Evolutionary conservation across 2,113 vertebrate species (phyloP).

Genomic region (Scophthalmus maximus): DNA sequence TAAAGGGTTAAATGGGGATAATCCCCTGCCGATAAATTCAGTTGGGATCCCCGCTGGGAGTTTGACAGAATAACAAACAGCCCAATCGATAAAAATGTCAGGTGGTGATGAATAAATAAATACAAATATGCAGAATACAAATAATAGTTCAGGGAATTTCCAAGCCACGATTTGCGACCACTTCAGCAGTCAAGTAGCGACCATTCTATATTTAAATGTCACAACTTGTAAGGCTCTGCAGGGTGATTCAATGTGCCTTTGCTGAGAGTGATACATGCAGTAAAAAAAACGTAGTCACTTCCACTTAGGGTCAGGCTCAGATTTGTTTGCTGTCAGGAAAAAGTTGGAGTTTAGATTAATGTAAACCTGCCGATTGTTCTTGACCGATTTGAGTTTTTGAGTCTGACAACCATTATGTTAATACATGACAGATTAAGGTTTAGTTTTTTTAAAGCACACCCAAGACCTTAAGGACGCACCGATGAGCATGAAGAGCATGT

Average conservation of each 20-base stretch:
- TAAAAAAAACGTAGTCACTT: slow-evolving; percentile 74
- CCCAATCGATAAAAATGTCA: slow-evolving; percentile 48
- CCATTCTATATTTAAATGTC: slow-evolving; percentile 67
- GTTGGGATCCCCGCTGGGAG: slow-evolving; percentile 9
- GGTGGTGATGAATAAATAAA: slow-evolving; percentile 34
- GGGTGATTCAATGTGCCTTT: slow-evolving; percentile 75
- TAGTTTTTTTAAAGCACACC: background rate
- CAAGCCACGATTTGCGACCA: slow-evolving; percentile 37
- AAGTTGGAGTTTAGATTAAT: slow-evolving; percentile 32
- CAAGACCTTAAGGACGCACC: slow-evolving; percentile 14
- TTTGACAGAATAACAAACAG: slow-evolving; percentile 47
- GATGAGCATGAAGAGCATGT: slow-evolving; percentile 42
- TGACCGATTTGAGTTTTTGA: slow-evolving; percentile 1
- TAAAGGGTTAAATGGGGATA: slow-evolving; percentile 5
- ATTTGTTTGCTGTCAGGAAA: slow-evolving; percentile 36
- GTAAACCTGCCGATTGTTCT: background rate
- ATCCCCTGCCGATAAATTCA: slow-evolving; percentile 3
- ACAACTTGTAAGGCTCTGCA: slow-evolving; percentile 67
- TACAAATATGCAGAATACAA: slow-evolving; percentile 41
- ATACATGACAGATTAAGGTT: background rate
- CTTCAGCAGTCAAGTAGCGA: slow-evolving; percentile 35
- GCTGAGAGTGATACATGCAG: slow-evolving; percentile 68
- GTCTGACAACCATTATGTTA: background rate
- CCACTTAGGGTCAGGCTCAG: slow-evolving; percentile 60
- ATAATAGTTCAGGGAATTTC: slow-evolving; percentile 28